Base-by-base conservation (phyloP, 2,113 vertebrate species). In the Seriola aureovittata region DNA sequence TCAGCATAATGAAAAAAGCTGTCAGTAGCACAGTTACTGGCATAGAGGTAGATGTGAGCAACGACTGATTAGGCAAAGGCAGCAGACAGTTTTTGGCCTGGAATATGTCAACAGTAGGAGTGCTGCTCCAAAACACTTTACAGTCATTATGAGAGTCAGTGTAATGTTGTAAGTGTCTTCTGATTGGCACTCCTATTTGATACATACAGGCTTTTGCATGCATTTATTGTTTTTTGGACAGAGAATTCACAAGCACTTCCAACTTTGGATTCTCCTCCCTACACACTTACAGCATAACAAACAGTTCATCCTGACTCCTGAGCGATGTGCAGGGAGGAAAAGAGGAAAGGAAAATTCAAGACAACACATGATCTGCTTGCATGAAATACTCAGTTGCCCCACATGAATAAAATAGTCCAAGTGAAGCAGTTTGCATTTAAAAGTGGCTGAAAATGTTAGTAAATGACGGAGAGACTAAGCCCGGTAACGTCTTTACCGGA, bases 271-370 rank as follows among this genome's bases (percentile, higher is more conserved):
- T 84, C 19, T 60, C 42, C 83, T 76, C 71, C 72, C 85, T 78
- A 0, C 44, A 75, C 83, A 94, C 93, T 93, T 93, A 93, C 93
- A 94, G 92, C 89, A 92, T 90, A 13, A 94, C 90, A 91, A 93
- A 94, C 54, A 94, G 92, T 76, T 94, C 93, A 72, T 94, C 91
- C 74, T 93, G 89, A 89, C 76, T 93, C 84, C 93, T 93, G 89
- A 85, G 75, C 12, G 14, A 71, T n/a, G 48, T 78, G 60, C 23
- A 81, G 66, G 81, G 70, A 81, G 55, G 73, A 40, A 80, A 66
- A 84, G 19, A 87, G 21, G 32, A 71, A 68, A 90, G 44, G n/a
- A 83, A 2, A 73, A 71, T 69, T 85, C 54, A 94, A 79, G 86
- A 74, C 11, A 81, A 23, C 17, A 60, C 23, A 38, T 29, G 13